Base-by-base conservation (phyloP, 2,113 vertebrate species). In the Pipa parva region DNA sequence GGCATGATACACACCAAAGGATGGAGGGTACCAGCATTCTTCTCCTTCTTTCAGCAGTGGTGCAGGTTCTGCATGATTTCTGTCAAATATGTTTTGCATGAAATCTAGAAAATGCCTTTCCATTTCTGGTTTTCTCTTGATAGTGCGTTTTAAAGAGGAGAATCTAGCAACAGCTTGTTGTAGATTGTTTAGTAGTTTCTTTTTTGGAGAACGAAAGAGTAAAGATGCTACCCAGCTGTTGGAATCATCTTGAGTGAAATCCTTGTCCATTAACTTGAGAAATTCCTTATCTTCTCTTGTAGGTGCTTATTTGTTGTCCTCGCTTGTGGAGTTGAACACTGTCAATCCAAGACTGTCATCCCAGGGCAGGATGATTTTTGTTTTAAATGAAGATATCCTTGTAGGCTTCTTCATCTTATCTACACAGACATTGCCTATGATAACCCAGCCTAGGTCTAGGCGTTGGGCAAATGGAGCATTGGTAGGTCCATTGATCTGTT, bases 21-120 rank as follows among this genome's bases (percentile, higher is more conserved):
- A 63, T 61, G 74, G 24, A 45, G 73, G 20, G 17, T 62, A 76
- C 58, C 42, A 73, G 42, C 63, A 69, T 17, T 76, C 65, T 13
- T 61, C 42, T 4, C 57, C 33, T 2, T 25, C 42, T 1, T 52
- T 10, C 3, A 69, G 33, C 33, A 60, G 67, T 13, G 55, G 45
- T 12, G 62, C 55, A 21, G 42, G 39, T 27, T 71, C 72, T 28
- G 63, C n/a, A 46, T 73, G 58, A 31, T 54, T 2, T 4, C 22
- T 62, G 22, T 73, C 25, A 9, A 76, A 71, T 6, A 72, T n/a
- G 13, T 72, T 74, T 5, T 50, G 45, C 63, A 76, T 73, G 25
- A 73, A 78, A 2, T 20, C 42, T 18, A 65, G 3, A 56, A 24
- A 17, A n/a, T 10, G 26, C n/a, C n/a, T n/a, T n/a, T n/a, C n/a